A percentile compares a stretch with the other conserved stretches of the same genome.
phyloP scores from a whole-genome alignment of 2,797 vertebrate species.

The Spinibarbus caldwelli region DNA sequence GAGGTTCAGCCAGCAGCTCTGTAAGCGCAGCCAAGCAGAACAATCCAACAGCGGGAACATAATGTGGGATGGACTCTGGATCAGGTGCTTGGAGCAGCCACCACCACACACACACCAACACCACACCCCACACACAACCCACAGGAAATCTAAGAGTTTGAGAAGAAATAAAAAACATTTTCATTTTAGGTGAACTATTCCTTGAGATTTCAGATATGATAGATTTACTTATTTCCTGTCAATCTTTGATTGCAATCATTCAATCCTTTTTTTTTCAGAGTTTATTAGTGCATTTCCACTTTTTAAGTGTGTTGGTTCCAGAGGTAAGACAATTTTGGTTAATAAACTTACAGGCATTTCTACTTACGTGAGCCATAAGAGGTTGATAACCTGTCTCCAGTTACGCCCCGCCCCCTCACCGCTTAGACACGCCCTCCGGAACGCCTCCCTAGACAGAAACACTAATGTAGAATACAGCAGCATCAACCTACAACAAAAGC shows the following conservation, averaged over 20 bases:
- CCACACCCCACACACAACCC: slow-evolving; percentile 85
- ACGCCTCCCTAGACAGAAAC: slow-evolving; percentile 94
- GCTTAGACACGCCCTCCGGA: slow-evolving; percentile 93
- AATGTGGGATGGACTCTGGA: slow-evolving; percentile 83
- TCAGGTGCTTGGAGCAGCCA: slow-evolving; percentile 89
- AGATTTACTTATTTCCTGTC: background rate
- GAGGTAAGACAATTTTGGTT: background rate
- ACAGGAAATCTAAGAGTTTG: slow-evolving; percentile 84
- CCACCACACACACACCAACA: slow-evolving; percentile 90
- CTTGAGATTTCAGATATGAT: background rate
- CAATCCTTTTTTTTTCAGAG: background rate
- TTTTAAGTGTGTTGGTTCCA: background rate
- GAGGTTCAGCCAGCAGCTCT: slow-evolving; percentile 91
- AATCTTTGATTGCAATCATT: background rate
- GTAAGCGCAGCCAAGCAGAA: slow-evolving; percentile 89
- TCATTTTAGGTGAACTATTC: background rate
- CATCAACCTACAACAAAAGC: slow-evolving; percentile 79
- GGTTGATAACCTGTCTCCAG: slow-evolving; percentile 92
- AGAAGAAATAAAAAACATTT: background rate
- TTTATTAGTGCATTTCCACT: background rate
- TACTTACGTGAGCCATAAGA: slow-evolving; percentile 94
- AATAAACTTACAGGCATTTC: background rate
- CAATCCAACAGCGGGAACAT: slow-evolving; percentile 85
- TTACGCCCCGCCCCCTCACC: slow-evolving; percentile 79
- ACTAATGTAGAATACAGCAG: slow-evolving; percentile 90